Base-by-base conservation (phyloP, 2,797 vertebrate genomes). In the Enteromius viviparus region DNA sequence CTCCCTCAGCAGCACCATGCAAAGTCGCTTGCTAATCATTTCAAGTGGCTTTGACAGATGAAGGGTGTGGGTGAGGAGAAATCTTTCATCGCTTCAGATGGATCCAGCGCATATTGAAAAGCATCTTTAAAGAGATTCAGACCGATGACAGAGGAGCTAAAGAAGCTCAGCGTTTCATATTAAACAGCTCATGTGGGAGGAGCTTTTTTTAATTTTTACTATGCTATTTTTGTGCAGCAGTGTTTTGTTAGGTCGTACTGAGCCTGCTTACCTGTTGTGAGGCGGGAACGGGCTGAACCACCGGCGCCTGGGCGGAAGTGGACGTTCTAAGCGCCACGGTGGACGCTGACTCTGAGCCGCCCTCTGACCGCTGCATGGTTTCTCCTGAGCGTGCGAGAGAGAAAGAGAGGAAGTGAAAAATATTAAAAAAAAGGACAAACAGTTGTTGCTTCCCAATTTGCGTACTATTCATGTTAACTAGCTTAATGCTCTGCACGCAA, bases 311-410 rank as follows among this genome's bases (percentile, higher is more conserved):
- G 82, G 96, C 94, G 2, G 97, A 93, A 3, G 96, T 95, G 1
- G 97, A 94, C 0, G 97, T 92, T 85, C 96, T 94, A 90, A 98
- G 91, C 0, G 96, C 88, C 85, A 97, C 96, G 0, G 96, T 95
- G 80, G 96, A 92, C 0, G 96, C 92, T 7, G 96, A 90, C 82
- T 98, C 97, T 17, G 97, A 95, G 86, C 94, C 95, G 72, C 94
- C 94, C 91, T 99, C 97, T 0, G 98, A 94, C 90, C 94, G 97
- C 96, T 99, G 98, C 98, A 99, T 99, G 91, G 94, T 98, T 93
- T 66, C 91, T 87, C 88, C 93, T 94, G 80, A 60, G n/a, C 12
- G 9, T 23, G 21, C 1, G 3, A 70, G 17, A 47, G 10, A 64
- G 2, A 51, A 26, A 76, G 23, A 65, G 64, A 69, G 26, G 47